These are phyloP conservation scores for Strigops habroptila DNA, from an alignment of 2,113 vertebrate species.

Conservation along the genomic window DNA sequence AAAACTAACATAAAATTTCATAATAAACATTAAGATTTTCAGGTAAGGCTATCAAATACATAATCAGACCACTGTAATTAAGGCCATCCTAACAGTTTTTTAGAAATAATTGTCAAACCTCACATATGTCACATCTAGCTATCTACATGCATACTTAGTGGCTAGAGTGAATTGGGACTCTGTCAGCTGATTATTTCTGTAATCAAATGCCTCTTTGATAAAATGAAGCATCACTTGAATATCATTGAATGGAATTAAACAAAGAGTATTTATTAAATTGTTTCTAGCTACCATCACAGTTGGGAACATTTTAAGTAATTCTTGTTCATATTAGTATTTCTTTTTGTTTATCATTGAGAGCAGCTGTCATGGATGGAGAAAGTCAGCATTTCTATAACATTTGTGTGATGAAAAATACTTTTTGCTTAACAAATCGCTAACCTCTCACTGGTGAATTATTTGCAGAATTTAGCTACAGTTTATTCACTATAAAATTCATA, in stretches of 20 bases:
- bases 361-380: background rate
- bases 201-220: conserved; percentile 26
- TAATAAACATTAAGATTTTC: background rate
- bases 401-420: background rate
- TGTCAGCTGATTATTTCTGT: conserved; percentile 34
- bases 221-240: background rate
- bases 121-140: background rate
- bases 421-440: background rate
- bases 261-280: conserved; percentile 6
- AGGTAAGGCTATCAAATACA: background rate
- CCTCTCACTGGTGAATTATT: background rate
- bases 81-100: background rate
- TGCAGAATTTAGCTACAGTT: background rate
- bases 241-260: background rate
- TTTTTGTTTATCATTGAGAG: background rate
- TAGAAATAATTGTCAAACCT: conserved; percentile 9
- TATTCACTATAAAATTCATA: background rate
- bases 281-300: background rate
- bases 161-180: background rate
- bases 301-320: background rate
- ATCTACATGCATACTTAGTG: background rate
- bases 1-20: background rate
- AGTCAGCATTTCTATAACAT: background rate
- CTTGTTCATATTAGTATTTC: background rate
- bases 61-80: background rate